Conservation (phyloP, 1,140 invertebrate genomes). For the Drepana arcuata region DNA sequence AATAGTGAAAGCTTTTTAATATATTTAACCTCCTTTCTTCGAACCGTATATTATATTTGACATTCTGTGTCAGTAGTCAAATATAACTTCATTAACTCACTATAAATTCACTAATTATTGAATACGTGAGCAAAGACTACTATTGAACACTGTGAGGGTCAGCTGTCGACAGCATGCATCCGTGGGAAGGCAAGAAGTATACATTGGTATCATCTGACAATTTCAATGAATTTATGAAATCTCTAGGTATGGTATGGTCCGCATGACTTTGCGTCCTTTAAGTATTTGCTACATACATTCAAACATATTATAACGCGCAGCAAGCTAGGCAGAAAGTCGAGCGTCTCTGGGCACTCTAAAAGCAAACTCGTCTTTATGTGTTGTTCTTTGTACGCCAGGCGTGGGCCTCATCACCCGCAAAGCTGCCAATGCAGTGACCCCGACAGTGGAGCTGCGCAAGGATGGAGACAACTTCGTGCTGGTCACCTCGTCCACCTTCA, state of each 20-base stretch:
- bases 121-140: too few species aligned
- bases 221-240: constrained; percentile 89
- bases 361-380: too few species aligned
- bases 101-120: too few species aligned
- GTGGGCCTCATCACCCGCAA: constrained; percentile 82
- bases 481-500: constrained; percentile 87
- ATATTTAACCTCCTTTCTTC: too few species aligned
- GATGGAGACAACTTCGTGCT: constrained; percentile 79
- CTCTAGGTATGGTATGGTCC: constrained; percentile 79
- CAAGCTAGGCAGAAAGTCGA: too few species aligned
- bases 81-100: too few species aligned
- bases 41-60: too few species aligned
- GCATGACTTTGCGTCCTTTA: too few species aligned
- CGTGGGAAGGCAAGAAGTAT: constrained; percentile 62
- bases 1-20: constrained; percentile 3
- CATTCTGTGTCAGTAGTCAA: too few species aligned
- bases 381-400: constrained; percentile 73
- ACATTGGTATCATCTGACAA: constrained; percentile 81
- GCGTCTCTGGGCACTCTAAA: too few species aligned
- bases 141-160: too few species aligned
- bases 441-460: constrained; percentile 78
- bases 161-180: too few species aligned
- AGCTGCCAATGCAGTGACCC: constrained; percentile 80
- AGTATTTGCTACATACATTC: neutral
- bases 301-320: neutral